Evolutionary conservation across 2,113 vertebrate genomes (phyloP).

Genomic region (Lucifuga dentata): DNA sequence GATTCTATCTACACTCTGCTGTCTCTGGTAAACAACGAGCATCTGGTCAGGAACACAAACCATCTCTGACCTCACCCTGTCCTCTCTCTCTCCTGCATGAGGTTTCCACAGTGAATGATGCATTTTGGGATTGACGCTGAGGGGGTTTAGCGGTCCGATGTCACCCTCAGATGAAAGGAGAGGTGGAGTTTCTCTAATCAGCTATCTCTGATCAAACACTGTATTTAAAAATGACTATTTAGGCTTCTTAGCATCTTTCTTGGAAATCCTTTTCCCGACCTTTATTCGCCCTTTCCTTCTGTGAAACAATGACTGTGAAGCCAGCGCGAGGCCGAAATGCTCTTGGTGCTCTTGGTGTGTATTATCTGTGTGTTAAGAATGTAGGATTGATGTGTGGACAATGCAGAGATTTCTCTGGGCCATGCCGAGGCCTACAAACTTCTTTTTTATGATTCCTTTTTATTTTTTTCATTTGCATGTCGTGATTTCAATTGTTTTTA

Average conservation of each 20-base stretch:
- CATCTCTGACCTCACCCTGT: constrained; percentile 45
- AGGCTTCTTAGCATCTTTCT: constrained; percentile 55
- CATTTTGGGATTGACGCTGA: constrained; percentile 56
- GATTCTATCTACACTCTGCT: constrained; percentile 33
- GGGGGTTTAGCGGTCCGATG: constrained; percentile 36
- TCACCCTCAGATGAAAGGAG: constrained; percentile 43
- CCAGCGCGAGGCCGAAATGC: constrained; percentile 67
- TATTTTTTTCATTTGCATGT: constrained; percentile 79
- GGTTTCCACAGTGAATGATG: constrained; percentile 55
- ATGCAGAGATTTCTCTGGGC: constrained; percentile 72
- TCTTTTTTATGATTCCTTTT: constrained; percentile 67
- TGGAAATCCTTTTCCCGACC: constrained; percentile 54
- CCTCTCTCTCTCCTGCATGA: constrained; percentile 65
- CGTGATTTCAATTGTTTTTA: constrained; percentile 71
- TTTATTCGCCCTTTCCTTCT: constrained; percentile 38
- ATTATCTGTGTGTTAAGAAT: constrained; percentile 72
- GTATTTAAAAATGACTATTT: constrained; percentile 66
- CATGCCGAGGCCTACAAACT: constrained; percentile 56
- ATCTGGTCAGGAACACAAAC: constrained; percentile 42
- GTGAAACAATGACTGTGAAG: constrained; percentile 72
- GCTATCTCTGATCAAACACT: constrained; percentile 53
- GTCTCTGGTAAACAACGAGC: constrained; percentile 32
- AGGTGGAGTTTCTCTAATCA: constrained; percentile 53
- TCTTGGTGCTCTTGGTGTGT: constrained; percentile 71
- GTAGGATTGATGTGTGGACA: constrained; percentile 74